These are phyloP conservation scores for Lypha dubia DNA, from an alignment of 2,888 invertebrate species.

Conservation along the genomic window DNA sequence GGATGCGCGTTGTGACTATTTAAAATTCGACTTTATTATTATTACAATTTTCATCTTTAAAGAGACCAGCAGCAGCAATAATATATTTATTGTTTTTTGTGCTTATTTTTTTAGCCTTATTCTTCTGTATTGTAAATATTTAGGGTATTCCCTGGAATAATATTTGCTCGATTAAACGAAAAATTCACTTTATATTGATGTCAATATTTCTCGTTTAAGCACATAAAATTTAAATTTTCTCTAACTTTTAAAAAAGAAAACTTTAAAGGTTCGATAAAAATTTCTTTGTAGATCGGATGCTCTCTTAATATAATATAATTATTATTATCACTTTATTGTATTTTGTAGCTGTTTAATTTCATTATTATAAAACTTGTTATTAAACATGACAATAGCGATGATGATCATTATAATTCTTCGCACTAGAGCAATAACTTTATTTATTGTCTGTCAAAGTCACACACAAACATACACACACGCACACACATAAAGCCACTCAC, in stretches of 20 bases:
- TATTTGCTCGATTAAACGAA: not conserved
- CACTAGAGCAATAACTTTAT: slow-evolving; percentile 31
- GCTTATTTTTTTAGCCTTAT: not conserved
- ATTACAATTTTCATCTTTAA: slow-evolving; percentile 12
- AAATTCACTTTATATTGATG: no score
- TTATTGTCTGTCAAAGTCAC: slow-evolving; percentile 11
- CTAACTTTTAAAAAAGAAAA: no score
- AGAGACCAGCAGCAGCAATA: not conserved
- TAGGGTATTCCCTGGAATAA: not conserved
- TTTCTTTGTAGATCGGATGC: not conserved
- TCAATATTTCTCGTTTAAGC: no score
- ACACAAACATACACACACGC: not conserved
- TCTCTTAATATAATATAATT: not conserved
- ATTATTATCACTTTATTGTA: not conserved
- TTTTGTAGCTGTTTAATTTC: not conserved
- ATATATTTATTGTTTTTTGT: slow-evolving; percentile 8
- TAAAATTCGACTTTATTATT: slow-evolving; percentile 1
- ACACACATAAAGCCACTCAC: not conserved
- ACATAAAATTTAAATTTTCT: no score
- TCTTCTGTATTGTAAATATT: no score
- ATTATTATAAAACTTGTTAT: not conserved
- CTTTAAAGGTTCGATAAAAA: no score
- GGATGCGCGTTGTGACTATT: not conserved
- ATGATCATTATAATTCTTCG: slow-evolving; percentile 10
- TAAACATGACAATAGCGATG: not conserved